Conservation (phyloP, 2,888 invertebrate species). For the Trilocha varians region DNA sequence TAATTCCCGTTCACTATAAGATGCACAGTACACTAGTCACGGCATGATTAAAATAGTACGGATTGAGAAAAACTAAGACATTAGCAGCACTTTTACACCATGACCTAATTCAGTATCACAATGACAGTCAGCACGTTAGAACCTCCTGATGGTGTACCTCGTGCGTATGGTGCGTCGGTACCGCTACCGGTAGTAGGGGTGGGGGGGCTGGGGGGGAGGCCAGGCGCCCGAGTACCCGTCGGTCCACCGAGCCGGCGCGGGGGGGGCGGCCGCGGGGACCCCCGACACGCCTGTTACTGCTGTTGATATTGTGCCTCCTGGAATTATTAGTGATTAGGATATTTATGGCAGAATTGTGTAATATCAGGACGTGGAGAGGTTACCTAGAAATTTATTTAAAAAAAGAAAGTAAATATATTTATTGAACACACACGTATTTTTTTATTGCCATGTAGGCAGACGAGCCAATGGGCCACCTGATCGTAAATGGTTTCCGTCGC, state of each 20-base stretch:
- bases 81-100: neutral
- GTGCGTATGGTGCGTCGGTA: neutral
- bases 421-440: no score
- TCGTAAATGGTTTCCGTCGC: no score
- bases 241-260: slow-evolving; percentile 18
- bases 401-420: no score
- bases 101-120: neutral
- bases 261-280: slow-evolving; percentile 26
- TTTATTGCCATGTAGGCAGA: no score
- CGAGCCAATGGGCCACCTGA: no score
- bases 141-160: neutral
- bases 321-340: slow-evolving; percentile 2
- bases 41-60: no score
- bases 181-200: slow-evolving; percentile 75
- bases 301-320: slow-evolving; percentile 11
- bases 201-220: slow-evolving; percentile 59
- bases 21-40: no score
- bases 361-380: no score
- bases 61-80: no score
- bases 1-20: no score
- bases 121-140: neutral
- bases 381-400: no score
- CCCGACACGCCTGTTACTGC: slow-evolving; percentile 10
- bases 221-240: slow-evolving; percentile 14
- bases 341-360: neutral